Percentiles rank a stretch among this genome's conserved stretches.
These are phyloP conservation scores for Porites rus DNA, from an alignment of 92 coral and sea anemone genomes.

Conservation along the genomic window DNA sequence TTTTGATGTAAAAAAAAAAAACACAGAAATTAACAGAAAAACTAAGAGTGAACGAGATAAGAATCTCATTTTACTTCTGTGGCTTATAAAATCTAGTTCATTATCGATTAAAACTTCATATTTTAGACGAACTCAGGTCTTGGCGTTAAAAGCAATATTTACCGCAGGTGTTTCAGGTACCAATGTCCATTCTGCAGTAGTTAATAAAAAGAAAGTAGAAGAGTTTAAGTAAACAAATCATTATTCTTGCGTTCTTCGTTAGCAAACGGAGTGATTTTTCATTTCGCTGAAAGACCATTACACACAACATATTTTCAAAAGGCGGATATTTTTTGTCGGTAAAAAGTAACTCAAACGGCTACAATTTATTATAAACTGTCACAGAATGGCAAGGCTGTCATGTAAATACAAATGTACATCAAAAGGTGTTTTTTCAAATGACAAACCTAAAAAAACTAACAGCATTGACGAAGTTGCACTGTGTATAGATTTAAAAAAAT, in stretches of 20 bases:
- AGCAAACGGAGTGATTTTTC: slow-evolving; percentile 3
- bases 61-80: no score
- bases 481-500: neutral
- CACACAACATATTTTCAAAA: neutral
- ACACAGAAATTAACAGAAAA: no score
- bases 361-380: neutral
- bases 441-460: neutral
- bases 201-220: slow-evolving; percentile 5
- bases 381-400: neutral
- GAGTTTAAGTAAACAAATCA: slow-evolving; percentile 15
- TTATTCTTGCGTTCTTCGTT: neutral
- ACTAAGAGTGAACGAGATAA: no score
- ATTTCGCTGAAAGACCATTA: neutral
- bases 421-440: neutral
- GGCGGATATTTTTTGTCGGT: slow-evolving; percentile 21
- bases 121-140: neutral
- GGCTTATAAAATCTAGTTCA: no score
- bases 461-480: neutral
- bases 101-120: no score
- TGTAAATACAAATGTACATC: neutral
- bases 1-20: no score
- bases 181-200: neutral
- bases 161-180: neutral
- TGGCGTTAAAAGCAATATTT: neutral
- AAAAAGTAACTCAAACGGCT: slow-evolving; percentile 16